Evolutionary conservation across 2,888 invertebrate genomes (phyloP), one percentile per base, ranked within the genome.

Genomic region (Lordiphosa fenestrarum): DNA sequence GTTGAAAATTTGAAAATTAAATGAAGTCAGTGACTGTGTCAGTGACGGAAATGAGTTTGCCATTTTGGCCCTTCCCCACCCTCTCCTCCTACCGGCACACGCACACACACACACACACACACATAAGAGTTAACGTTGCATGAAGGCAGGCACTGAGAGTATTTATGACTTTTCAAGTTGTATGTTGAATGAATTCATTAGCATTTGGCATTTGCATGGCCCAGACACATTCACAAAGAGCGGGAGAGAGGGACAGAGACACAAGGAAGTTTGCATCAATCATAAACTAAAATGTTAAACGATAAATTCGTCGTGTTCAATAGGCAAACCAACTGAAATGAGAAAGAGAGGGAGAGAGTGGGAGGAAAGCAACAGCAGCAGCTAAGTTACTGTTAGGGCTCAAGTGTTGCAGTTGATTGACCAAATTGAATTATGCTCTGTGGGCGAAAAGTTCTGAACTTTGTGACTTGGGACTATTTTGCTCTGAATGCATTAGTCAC

Each of bases 1-100:
- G 75, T 68, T 73, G 73, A 71, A 71, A 76, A 76, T 74, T 74
- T 74, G 73, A 76, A 73, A 74, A 74, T 74, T 74, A 74, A 74
- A 74, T 74, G 77, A 74, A 74, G 57, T 76, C 77, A 74, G 72
- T 73, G 76, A 75, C 72, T 75, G 72, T 73, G 72, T 73, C 72
- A 73, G 72, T 72, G 72, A 73, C 72, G 72, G 72, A 73, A 73
- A 73, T 73, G 72, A 73, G 72, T 73, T 73, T 73, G 76, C 53
- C 42, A 35, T 33, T 37, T 44, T 51, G 52, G 42, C 42, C 47
- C 53, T 7, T 5, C 52, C 35, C 33, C 50, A 37, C 12, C 6
- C 37, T 40, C 10, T 9, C 36, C 38, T 3, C 30, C n/a, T 0
- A 10, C 7, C 12, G 12, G 23, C 21, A 47, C 36, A 21, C 30